Base-by-base conservation (phyloP, 2,888 invertebrate genomes). In the Eupelmus urozonus region DNA sequence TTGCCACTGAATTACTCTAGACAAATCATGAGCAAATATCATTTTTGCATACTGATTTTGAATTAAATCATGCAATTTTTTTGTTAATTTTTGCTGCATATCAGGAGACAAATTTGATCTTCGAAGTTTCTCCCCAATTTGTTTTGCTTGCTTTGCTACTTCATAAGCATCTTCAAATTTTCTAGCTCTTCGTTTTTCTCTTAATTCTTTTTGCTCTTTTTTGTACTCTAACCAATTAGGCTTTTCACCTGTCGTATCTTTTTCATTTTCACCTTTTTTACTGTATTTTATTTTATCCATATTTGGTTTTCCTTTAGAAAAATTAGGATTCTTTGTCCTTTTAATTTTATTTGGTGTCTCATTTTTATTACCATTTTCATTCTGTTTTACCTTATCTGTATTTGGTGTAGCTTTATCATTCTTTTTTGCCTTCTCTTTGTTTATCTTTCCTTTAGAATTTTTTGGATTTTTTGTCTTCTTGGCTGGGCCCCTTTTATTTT, bases 1-100 rank as follows among this genome's bases (percentile, higher is more conserved):
- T 80, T 98, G 90, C 87, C 96, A 97, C 88, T 98, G 98, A 65
- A 98, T 93, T 1, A 98, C 95, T 83, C 98, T 91, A 3, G 96
- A 96, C 53, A 96, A 94, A 87, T 98, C 98, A 87, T 98, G 96
- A 0, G 96, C 94, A 82, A 95, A 92, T 9, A 96, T 94, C 82
- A 96, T 91, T 79, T 94, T 93, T 74, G 92, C 92, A 88, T 94
- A 93, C 83, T 94, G 93, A 0, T 91, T 92, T 84, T 93, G 92
- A 0, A 96, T 86, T 51, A 95, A 85, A 27, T 89, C 88, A 82
- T 94, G 95, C 3, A 95, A 90, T 81, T 94, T 92, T 81, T 81
- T 81, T 59, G 93, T 92, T 18, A 94, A 89, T 77, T 91, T 91
- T 25, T 90, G 88, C 81, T 93, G 92, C 81, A 93, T 92, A 9